Evolutionary conservation across 1,140 invertebrate genomes (phyloP), one percentile per base, ranked within the genome.

Genomic region (Condylostylus longicornis): DNA sequence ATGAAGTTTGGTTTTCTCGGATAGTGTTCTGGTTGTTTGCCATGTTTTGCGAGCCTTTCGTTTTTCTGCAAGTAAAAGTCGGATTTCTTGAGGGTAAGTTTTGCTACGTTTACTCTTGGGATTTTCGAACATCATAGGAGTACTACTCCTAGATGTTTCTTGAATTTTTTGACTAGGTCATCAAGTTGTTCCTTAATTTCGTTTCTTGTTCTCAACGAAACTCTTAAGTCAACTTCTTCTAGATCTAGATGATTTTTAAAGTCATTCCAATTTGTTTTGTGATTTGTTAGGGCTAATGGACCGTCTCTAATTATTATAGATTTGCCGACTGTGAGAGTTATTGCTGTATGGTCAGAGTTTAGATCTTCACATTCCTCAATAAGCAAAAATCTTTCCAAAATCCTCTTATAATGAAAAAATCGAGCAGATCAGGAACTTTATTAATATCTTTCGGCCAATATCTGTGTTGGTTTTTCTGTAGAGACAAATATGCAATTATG

Each of bases 371-470:
- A 22, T 23, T 4, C 9, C 10, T 9, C 17, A 5, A 18, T 6
- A 5, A 30, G 6, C n/a, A 6, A 5, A 30, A 15, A 23, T 4
- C 14, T 5, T 18, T 18, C 9, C 19, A 21, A 23, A 48, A 40
- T 30, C 41, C 42, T 36, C 44, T 46, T 3, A 31, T 22, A 6
- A 56, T 25, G 8, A 40, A 44, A 18, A 54, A 52, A 18, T 53
- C 47, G 8, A 55, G 2, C 12, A 52, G 7, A 36, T 51, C 42
- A 12, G 49, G 44, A 15, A 40, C 44, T 46, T 54, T 51, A 18
- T 40, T 44, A 15, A 12, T 5, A 13, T 47, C 48, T 12, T 42
- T 35, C 23, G 53, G 44, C 47, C 50, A 54, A 31, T 56, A 53
- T 2, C n/a, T n/a, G n/a, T n/a, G 48, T 57, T 9, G 48, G 45